Conservation (phyloP, 1,140 invertebrate genomes). For the Drosophila nigromelanica region DNA sequence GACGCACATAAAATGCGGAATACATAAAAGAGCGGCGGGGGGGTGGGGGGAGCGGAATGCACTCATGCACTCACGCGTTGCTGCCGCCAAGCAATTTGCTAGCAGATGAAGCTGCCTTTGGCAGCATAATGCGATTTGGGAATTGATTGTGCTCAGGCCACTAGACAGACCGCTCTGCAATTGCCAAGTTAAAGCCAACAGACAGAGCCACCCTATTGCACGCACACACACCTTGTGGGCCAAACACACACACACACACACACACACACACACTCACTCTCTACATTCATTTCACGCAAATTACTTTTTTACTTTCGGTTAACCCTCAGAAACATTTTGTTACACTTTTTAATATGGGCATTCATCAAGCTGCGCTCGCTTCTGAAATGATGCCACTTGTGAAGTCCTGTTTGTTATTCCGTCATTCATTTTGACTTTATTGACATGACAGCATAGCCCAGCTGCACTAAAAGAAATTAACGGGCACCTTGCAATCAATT, state of each 20-base stretch:
- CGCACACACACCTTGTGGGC: slow-evolving; percentile 1
- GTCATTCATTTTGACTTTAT: slow-evolving; percentile 79
- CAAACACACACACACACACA: neutral
- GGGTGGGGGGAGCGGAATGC: neutral
- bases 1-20: slow-evolving; percentile 78
- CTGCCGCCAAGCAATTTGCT: slow-evolving; percentile 64
- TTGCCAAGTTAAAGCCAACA: neutral
- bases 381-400: slow-evolving; percentile 57
- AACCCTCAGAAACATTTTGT: slow-evolving; percentile 13
- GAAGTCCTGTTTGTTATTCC: slow-evolving; percentile 64
- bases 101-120: slow-evolving; percentile 34
- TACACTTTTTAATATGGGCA: slow-evolving; percentile 70
- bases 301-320: slow-evolving; percentile 52
- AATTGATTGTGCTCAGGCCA: slow-evolving; percentile 74
- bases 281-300: slow-evolving; percentile 70
- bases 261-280: slow-evolving; percentile 6
- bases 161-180: slow-evolving; percentile 67
- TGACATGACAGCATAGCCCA: slow-evolving; percentile 54
- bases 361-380: slow-evolving; percentile 52
- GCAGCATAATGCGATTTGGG: slow-evolving; percentile 76
- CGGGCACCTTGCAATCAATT: no score
- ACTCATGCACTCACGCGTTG: neutral
- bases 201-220: neutral
- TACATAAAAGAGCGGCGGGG: slow-evolving; percentile 28
- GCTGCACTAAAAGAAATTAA: neutral